Evolutionary conservation across 64 coral and sea anemone genomes (phyloP).

Genomic region (Pachyseris speciosa): DNA sequence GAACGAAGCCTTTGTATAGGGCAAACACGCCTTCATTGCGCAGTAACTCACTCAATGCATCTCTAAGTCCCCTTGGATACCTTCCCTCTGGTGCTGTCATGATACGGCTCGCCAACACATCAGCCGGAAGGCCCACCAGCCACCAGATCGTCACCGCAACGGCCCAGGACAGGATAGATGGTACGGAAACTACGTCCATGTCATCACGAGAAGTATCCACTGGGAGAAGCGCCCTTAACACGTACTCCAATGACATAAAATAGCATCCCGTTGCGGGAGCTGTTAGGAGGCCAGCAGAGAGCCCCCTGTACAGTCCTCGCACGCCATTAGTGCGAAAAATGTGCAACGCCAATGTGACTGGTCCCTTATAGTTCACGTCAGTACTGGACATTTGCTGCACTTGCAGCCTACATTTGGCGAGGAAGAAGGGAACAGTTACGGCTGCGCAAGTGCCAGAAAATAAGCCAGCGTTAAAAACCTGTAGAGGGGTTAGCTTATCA

Average conservation of each 20-base stretch:
- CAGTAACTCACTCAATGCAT: slow-evolving; percentile 31
- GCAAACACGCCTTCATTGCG: slow-evolving; percentile 46
- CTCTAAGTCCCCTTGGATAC: slow-evolving; percentile 68
- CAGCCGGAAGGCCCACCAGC: slow-evolving; percentile 55
- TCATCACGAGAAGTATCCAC: slow-evolving; percentile 61
- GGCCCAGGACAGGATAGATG: slow-evolving; percentile 47
- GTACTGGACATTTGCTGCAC: slow-evolving; percentile 60
- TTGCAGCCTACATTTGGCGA: slow-evolving; percentile 82
- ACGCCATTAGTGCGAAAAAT: slow-evolving; percentile 54
- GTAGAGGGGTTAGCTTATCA: slow-evolving; percentile 15
- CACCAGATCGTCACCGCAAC: slow-evolving; percentile 62
- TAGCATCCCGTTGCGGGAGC: slow-evolving; percentile 60
- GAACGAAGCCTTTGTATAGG: slow-evolving; percentile 64
- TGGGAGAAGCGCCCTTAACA: slow-evolving; percentile 23
- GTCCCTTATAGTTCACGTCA: slow-evolving; percentile 52
- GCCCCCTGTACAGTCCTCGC: slow-evolving; percentile 69
- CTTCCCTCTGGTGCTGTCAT: slow-evolving; percentile 58
- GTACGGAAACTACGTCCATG: slow-evolving; percentile 14
- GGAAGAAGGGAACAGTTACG: slow-evolving; percentile 56
- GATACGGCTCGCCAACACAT: slow-evolving; percentile 61
- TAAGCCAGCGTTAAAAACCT: slow-evolving; percentile 72
- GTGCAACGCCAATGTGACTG: slow-evolving; percentile 45
- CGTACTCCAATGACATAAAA: slow-evolving; percentile 75
- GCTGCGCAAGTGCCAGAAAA: slow-evolving; percentile 61
- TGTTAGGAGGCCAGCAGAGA: slow-evolving; percentile 49